Evolutionary conservation across 2,888 invertebrate species (phyloP).

Genomic region (Meliscaeva auricollis): DNA sequence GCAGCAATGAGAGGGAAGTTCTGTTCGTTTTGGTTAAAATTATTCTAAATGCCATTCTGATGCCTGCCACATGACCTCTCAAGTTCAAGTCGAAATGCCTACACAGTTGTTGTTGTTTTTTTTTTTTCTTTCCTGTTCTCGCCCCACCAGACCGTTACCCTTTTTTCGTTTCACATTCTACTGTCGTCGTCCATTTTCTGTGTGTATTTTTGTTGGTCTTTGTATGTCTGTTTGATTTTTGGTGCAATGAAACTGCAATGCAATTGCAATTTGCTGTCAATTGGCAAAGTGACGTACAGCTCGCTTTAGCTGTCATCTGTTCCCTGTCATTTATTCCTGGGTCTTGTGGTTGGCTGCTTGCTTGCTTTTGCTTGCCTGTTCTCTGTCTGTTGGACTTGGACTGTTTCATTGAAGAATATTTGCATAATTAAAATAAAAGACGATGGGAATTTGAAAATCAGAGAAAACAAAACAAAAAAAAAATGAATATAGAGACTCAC

Average conservation of each 20-base stretch:
- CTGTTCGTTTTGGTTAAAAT: slow-evolving; percentile 31
- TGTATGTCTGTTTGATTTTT: slow-evolving; percentile 41
- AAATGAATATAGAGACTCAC: not conserved
- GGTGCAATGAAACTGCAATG: slow-evolving; percentile 68
- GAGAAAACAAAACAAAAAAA: not conserved
- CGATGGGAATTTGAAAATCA: slow-evolving; percentile 29
- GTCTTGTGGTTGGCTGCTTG: not conserved
- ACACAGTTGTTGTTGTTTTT: slow-evolving; percentile 3
- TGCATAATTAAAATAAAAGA: slow-evolving; percentile 66
- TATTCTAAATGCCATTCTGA: slow-evolving; percentile 11
- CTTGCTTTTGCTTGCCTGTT: not conserved
- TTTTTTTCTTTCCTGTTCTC: not conserved
- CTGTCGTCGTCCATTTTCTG: not conserved
- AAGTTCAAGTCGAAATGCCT: slow-evolving; percentile 62
- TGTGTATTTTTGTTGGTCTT: not conserved
- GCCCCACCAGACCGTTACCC: too few relatives aligned
- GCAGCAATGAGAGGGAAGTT: not conserved
- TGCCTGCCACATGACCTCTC: slow-evolving; percentile 42
- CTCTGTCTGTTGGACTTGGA: slow-evolving; percentile 17
- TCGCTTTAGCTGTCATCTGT: slow-evolving; percentile 24
- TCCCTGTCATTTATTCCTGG: not conserved
- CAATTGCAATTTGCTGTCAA: slow-evolving; percentile 66
- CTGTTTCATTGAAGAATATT: slow-evolving; percentile 57
- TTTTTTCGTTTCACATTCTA: not conserved
- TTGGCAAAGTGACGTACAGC: slow-evolving; percentile 36